Evolutionary conservation across 2,888 invertebrate genomes (phyloP).

Genomic region (Pomacea canaliculata): DNA sequence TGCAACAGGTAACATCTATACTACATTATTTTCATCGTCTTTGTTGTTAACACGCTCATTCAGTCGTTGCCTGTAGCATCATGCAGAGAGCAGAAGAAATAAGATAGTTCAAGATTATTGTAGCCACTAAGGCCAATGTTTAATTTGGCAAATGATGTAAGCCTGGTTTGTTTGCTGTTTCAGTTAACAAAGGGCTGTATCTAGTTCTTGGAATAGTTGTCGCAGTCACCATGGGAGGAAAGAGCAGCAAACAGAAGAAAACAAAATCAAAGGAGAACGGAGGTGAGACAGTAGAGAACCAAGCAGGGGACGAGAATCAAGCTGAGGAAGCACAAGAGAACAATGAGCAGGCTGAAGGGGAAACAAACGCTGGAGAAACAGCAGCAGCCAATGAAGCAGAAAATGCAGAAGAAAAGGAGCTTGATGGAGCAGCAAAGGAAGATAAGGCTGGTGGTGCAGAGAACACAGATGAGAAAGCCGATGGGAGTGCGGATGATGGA

Average conservation of each 20-base stretch:
- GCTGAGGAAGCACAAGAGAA: conserved; percentile 9
- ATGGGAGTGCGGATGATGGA: background rate
- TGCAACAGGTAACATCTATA: no score
- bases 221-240: conserved; percentile 36
- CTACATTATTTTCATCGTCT: no score
- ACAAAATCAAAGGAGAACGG: conserved; percentile 38
- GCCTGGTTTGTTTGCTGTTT: no score
- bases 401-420: background rate
- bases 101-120: no score
- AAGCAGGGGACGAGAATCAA: conserved; percentile 27
- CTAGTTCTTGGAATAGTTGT: no score
- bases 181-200: no score
- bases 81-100: no score
- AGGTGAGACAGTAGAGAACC: conserved; percentile 28
- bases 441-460: background rate
- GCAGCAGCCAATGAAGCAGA: background rate
- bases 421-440: background rate
- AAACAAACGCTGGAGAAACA: background rate
- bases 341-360: conserved; percentile 8
- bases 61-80: no score
- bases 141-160: no score
- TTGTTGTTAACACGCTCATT: no score
- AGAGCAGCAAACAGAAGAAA: conserved; percentile 39
- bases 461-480: background rate
- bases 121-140: no score